Evolutionary conservation across 1,140 invertebrate genomes (phyloP).

Genomic region (Melitaea cinxia): DNA sequence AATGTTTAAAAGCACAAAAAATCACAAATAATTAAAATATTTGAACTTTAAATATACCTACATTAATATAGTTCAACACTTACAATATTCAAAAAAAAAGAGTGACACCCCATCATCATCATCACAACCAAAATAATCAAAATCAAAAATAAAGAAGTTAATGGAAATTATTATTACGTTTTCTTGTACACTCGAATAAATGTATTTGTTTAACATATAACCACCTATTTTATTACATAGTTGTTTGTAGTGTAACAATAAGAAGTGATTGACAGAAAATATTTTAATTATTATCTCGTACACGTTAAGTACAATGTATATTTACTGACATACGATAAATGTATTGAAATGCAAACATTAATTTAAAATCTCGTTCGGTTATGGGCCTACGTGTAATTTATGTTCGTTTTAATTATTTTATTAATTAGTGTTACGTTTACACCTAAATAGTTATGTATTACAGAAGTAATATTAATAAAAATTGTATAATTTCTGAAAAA

Average conservation of each 20-base stretch:
- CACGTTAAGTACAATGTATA: conserved; percentile 65
- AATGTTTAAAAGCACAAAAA: too few relatives aligned
- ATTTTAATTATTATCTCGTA: conserved; percentile 38
- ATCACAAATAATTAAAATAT: too few relatives aligned
- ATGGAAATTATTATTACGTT: neutral
- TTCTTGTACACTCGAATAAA: conserved; percentile 44
- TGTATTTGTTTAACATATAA: conserved; percentile 24
- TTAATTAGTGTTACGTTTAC: conserved; percentile 4
- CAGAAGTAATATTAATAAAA: too few relatives aligned
- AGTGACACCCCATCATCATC: too few relatives aligned
- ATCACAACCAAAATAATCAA: too few relatives aligned
- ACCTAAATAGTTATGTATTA: too few relatives aligned
- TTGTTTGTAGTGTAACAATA: conserved; percentile 18
- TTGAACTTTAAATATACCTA: too few relatives aligned
- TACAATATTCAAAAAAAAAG: too few relatives aligned
- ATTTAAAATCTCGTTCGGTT: conserved; percentile 71
- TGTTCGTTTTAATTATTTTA: conserved; percentile 15
- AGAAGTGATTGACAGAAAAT: conserved; percentile 7
- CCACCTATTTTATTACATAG: conserved; percentile 8
- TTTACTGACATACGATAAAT: conserved; percentile 30
- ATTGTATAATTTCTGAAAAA: too few relatives aligned
- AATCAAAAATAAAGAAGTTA: too few relatives aligned
- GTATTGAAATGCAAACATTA: conserved; percentile 58
- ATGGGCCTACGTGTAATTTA: conserved; percentile 29
- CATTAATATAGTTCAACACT: too few relatives aligned